Base-by-base conservation (phyloP, 2,888 invertebrate genomes). In the Onchidella celtica region DNA sequence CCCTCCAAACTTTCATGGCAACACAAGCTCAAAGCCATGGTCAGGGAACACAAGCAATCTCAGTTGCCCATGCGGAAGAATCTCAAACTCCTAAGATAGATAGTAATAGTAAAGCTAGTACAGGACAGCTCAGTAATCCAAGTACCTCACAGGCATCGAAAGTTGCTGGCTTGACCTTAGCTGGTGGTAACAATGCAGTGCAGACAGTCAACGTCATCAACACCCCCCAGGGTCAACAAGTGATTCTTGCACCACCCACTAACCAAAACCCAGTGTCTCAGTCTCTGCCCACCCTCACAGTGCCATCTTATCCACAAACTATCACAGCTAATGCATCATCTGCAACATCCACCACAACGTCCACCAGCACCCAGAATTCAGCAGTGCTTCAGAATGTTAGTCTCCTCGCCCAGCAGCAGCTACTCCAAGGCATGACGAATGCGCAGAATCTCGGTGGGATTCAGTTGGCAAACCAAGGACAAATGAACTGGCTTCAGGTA, bases 381-480 rank as follows among this genome's bases (percentile, higher is more conserved):
- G 70, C 81, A 9, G 34, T 70, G 1, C 40, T 76, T n/a, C 81
- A 81, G 27, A 81, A 75, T 61, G 82, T 86, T 24, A n/a, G n/a
- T n/a, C n/a, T n/a, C n/a, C 47, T 87, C 11, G 86, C 85, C 14
- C 89, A 88, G 38, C 88, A 88, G 32, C 89, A 89, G 73, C 73
- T 90, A 29, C 73, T 89, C 21, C 89, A 89, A 59, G 83, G 86
- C n/a, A 63, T 89, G 21, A 85, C 86, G 1, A 57, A 29, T 61
- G 87, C 86, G 9, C 89, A 89, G 73, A 86, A 84, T 40, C 84
- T 90, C 69, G 80, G 75, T 40, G 85, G 84, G 24, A 86, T 85
- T 69, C 82, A 88, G 68, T 88, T 89, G 76, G 87, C 86, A 2
- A 87, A 87, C 68, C 90, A 89, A 59, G 86, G 86, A 68, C 90